Percentiles rank a stretch among this genome's conserved stretches.
phyloP scores from a whole-genome alignment of 2,113 vertebrate species.

The Corythornis vintsioides region DNA sequence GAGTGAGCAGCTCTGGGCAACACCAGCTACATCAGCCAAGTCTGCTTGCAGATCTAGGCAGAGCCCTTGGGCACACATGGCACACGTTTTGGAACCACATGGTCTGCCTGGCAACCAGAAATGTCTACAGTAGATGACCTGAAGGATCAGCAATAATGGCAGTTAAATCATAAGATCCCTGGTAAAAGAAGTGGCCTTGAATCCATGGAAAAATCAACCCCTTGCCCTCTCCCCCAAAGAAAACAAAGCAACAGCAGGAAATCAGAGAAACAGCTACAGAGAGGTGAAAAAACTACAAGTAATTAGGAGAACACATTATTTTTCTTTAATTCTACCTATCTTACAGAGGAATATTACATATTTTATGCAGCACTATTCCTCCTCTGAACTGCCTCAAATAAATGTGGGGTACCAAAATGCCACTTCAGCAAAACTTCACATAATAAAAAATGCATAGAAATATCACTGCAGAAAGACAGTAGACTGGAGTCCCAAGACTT shows the following conservation, averaged over 20 bases:
- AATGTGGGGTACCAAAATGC: background rate
- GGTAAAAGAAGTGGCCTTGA: background rate
- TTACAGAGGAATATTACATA: background rate
- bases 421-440: background rate
- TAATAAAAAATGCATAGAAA: background rate
- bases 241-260: background rate
- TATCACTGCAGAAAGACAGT: background rate
- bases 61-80: background rate
- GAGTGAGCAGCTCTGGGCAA: background rate
- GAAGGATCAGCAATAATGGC: background rate
- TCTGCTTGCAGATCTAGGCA: background rate
- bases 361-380: background rate
- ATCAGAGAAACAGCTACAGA: background rate
- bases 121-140: fast-evolving
- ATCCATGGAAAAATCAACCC: background rate
- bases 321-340: background rate
- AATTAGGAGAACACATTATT: background rate
- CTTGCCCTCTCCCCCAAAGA: fast-evolving
- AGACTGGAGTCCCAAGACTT: background rate
- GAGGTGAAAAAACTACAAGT: background rate
- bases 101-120: background rate
- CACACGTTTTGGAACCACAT: background rate
- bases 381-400: background rate
- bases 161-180: background rate
- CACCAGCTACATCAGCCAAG: fast-evolving